Evolutionary conservation across 2,113 vertebrate species (phyloP).

Genomic region (Tylochromis polylepis): DNA sequence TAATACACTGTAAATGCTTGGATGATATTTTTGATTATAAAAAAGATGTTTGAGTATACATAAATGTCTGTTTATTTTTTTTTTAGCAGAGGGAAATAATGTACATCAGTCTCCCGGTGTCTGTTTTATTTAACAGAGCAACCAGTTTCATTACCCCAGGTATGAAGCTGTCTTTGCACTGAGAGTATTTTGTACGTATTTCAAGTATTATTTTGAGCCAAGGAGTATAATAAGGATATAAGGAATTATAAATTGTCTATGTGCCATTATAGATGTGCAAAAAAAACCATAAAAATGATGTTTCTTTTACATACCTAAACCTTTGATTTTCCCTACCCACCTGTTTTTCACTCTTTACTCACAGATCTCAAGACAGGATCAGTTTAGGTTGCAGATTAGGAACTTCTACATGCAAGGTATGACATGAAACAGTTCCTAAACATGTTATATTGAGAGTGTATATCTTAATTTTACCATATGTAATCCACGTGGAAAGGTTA

Average conservation of each 20-base stretch:
- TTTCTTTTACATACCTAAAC: not conserved
- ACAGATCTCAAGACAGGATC: not conserved
- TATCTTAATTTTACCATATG: not conserved
- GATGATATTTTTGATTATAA: constrained; percentile 79
- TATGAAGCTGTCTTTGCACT: no score
- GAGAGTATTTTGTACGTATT: not conserved
- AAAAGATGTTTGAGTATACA: constrained; percentile 40
- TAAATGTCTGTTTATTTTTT: not conserved
- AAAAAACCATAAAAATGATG: not conserved
- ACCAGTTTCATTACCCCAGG: no score
- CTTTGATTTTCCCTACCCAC: not conserved
- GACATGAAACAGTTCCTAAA: not conserved
- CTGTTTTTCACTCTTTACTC: not conserved
- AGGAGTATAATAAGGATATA: not conserved
- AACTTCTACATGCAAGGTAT: not conserved
- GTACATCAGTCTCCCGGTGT: no score
- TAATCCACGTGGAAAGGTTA: not conserved
- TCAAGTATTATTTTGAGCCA: not conserved
- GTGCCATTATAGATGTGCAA: not conserved
- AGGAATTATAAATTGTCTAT: not conserved
- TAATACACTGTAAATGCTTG: constrained; percentile 77
- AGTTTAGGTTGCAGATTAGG: not conserved
- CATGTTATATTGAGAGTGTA: not conserved
- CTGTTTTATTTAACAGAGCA: no score
- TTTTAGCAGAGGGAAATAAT: not conserved